Evolutionary conservation across 2,888 invertebrate species (phyloP).

Genomic region (Nephrotoma flavescens): DNA sequence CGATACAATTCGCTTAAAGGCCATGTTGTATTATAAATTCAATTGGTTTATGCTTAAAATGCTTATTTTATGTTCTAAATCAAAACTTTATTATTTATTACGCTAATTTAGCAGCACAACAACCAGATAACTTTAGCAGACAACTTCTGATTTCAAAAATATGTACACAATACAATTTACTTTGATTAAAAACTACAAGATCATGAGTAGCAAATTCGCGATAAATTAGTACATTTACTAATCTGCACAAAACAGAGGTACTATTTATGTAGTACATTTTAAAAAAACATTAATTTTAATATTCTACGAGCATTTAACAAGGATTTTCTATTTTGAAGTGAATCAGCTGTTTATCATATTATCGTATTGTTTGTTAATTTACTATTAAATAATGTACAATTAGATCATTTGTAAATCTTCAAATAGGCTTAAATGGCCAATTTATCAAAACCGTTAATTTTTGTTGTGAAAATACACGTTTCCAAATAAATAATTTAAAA

Average conservation of each 20-base stretch:
- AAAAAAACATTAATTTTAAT: too few relatives aligned
- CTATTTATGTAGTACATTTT: too few relatives aligned
- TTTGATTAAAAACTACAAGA: not conserved
- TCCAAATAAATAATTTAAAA: too few relatives aligned
- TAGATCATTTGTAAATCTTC: too few relatives aligned
- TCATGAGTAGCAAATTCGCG: not conserved
- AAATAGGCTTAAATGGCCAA: too few relatives aligned
- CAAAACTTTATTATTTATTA: not conserved
- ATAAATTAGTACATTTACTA: not conserved
- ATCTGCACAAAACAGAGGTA: not conserved
- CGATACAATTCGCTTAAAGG: not conserved
- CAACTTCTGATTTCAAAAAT: not conserved
- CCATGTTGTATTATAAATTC: not conserved
- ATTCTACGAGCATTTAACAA: not conserved
- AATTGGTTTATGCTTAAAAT: not conserved
- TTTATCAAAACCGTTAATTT: too few relatives aligned
- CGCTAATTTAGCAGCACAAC: not conserved
- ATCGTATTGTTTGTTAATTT: not conserved
- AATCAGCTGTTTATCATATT: not conserved
- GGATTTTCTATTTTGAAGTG: not conserved
- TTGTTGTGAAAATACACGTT: too few relatives aligned
- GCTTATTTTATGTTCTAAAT: not conserved
- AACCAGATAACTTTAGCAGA: not conserved
- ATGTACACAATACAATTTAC: not conserved
- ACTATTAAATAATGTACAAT: too few relatives aligned